Conservation (phyloP, 2,888 invertebrate species). For the Pseudococcus viburni region DNA sequence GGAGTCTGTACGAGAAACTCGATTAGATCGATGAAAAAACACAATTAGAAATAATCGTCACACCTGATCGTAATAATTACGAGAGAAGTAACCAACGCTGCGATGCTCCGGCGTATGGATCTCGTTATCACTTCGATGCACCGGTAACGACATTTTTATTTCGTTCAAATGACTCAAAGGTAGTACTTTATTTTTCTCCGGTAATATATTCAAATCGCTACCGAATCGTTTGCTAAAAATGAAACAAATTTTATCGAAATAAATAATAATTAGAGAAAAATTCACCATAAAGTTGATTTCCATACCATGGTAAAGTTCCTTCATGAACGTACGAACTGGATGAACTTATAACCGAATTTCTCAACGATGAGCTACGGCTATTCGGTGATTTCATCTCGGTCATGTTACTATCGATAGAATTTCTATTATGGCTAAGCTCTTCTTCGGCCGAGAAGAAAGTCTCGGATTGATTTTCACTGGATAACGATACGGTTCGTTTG, state of each 20-base stretch:
- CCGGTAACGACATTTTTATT: conserved; percentile 72
- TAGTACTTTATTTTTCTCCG: conserved; percentile 67
- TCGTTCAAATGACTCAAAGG: conserved; percentile 68
- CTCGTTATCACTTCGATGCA: conserved; percentile 77
- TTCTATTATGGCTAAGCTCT: conserved; percentile 76
- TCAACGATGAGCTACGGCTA: conserved; percentile 69
- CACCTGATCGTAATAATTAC: conserved; percentile 69
- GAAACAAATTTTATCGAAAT: background rate
- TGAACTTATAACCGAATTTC: conserved; percentile 69
- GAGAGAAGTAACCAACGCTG: conserved; percentile 69
- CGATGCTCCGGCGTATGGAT: conserved; percentile 78
- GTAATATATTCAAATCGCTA: conserved; percentile 75
- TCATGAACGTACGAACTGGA: conserved; percentile 58
- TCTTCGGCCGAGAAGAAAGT: conserved; percentile 95
- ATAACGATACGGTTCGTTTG: conserved; percentile 88
- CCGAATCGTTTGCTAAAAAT: conserved; percentile 74
- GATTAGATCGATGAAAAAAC: background rate
- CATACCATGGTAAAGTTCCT: conserved; percentile 53
- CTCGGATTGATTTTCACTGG: conserved; percentile 92
- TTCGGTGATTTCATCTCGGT: conserved; percentile 67
- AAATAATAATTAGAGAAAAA: background rate
- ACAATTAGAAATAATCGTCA: conserved; percentile 15
- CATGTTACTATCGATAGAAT: conserved; percentile 64
- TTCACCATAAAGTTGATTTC: background rate
- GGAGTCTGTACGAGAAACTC: background rate